Percentiles rank a stretch among this genome's conserved stretches.
phyloP scores from a whole-genome alignment of 2,113 vertebrate genomes.

The Seriola dumerili region DNA sequence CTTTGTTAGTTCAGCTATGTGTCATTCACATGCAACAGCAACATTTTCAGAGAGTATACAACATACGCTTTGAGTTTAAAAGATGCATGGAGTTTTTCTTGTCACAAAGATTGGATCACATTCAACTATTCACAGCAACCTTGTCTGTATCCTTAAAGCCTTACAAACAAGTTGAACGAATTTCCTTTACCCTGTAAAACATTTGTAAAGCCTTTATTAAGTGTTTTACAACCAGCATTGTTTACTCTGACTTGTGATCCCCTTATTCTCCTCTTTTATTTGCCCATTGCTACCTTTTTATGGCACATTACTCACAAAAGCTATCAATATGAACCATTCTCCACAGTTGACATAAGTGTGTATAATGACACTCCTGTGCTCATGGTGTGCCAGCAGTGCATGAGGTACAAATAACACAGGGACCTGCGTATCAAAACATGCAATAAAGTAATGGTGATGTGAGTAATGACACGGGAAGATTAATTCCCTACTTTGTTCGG shows the following conservation, averaged over 20 bases:
- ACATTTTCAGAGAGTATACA: not conserved
- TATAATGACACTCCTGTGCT: not conserved
- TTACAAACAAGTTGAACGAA: slow-evolving; percentile 26
- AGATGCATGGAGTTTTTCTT: slow-evolving; percentile 17
- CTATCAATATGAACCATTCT: slow-evolving; percentile 28
- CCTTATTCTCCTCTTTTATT: slow-evolving; percentile 23
- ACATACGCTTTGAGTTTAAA: slow-evolving; percentile 7
- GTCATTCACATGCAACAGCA: not conserved
- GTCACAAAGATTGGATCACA: slow-evolving; percentile 5
- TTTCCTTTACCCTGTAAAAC: slow-evolving; percentile 15
- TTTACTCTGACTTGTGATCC: slow-evolving; percentile 18
- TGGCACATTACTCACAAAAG: slow-evolving; percentile 18
- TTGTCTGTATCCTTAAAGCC: not conserved
- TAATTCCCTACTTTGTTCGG: not conserved
- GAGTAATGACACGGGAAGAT: not conserved
- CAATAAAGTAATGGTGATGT: slow-evolving; percentile 15
- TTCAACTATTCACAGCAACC: not conserved
- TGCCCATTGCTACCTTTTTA: slow-evolving; percentile 17
- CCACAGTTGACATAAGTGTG: not conserved
- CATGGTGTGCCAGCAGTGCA: slow-evolving; percentile 11
- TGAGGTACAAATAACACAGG: slow-evolving; percentile 1
- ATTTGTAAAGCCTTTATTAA: slow-evolving; percentile 21
- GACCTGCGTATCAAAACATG: not conserved
- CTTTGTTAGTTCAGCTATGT: not conserved
- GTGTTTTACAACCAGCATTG: slow-evolving; percentile 22